Evolutionary conservation across 2,113 vertebrate genomes (phyloP).

Genomic region (Psilopsiagon aymara): DNA sequence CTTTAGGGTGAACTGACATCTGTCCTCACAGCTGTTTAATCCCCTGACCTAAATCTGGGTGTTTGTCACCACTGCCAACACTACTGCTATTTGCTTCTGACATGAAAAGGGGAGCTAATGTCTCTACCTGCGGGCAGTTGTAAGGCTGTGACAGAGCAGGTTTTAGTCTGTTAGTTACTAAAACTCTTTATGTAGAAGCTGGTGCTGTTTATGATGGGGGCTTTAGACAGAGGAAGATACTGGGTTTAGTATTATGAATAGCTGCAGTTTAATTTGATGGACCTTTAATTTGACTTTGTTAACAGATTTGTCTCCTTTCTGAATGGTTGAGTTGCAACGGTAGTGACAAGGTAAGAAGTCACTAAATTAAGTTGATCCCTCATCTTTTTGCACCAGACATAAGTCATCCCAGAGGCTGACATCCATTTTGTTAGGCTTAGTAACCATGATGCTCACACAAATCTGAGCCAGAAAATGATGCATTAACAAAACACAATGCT

Average conservation of each 20-base stretch:
- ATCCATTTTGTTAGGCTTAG: not conserved
- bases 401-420: not conserved
- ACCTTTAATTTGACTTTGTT: not conserved
- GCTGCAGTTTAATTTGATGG: not conserved
- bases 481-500: not conserved
- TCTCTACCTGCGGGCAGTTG: not conserved
- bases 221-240: not conserved
- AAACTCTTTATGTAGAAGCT: not conserved
- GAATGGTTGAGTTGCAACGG: not conserved
- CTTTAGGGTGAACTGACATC: not conserved
- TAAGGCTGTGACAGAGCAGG: not conserved
- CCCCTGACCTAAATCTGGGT: not conserved
- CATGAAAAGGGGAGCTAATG: not conserved
- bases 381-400: not conserved
- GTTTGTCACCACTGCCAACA: not conserved
- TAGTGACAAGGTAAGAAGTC: not conserved
- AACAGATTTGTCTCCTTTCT: not conserved
- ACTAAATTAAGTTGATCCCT: not conserved
- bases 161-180: not conserved
- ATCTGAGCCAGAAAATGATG: not conserved
- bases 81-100: not conserved
- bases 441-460: not conserved
- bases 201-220: not conserved
- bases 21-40: not conserved
- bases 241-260: not conserved